Percentiles rank a stretch among this genome's conserved stretches.
phyloP scores from a whole-genome alignment of 1,140 invertebrate species.

The Monomorium pharaonis region DNA sequence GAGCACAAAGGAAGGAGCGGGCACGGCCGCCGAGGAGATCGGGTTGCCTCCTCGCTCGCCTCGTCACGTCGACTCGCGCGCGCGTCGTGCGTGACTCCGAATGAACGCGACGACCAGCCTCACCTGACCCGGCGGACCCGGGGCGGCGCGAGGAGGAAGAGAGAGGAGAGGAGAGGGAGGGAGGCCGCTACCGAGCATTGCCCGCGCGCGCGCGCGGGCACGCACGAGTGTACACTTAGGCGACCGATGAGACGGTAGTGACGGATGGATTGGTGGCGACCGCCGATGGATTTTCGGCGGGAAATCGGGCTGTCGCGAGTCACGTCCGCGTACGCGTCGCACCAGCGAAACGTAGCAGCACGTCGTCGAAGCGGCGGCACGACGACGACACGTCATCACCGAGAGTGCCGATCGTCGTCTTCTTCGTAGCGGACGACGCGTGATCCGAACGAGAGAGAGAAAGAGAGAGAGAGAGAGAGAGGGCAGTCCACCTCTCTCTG shows the following conservation, averaged over 20 bases:
- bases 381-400: slow-evolving; percentile 59
- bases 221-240: too few relatives aligned
- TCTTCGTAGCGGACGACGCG: slow-evolving; percentile 62
- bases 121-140: not conserved
- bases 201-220: not conserved
- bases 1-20: slow-evolving; percentile 20
- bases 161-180: not conserved
- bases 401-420: slow-evolving; percentile 44
- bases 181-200: slow-evolving; percentile 6
- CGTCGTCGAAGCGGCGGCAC: slow-evolving; percentile 33
- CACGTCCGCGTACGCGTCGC: slow-evolving; percentile 65
- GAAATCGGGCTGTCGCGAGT: slow-evolving; percentile 46
- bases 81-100: slow-evolving; percentile 25
- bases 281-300: slow-evolving; percentile 67
- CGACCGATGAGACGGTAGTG: slow-evolving; percentile 56
- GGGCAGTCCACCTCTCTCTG: not conserved
- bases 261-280: slow-evolving; percentile 67
- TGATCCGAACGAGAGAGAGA: too few relatives aligned
- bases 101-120: slow-evolving; percentile 15
- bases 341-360: slow-evolving; percentile 51
- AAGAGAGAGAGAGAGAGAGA: too few relatives aligned
- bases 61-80: not conserved
- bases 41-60: not conserved
- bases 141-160: not conserved
- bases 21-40: not conserved